Conservation (phyloP, 2,888 invertebrate species). For the Pristionchus arcanus region DNA sequence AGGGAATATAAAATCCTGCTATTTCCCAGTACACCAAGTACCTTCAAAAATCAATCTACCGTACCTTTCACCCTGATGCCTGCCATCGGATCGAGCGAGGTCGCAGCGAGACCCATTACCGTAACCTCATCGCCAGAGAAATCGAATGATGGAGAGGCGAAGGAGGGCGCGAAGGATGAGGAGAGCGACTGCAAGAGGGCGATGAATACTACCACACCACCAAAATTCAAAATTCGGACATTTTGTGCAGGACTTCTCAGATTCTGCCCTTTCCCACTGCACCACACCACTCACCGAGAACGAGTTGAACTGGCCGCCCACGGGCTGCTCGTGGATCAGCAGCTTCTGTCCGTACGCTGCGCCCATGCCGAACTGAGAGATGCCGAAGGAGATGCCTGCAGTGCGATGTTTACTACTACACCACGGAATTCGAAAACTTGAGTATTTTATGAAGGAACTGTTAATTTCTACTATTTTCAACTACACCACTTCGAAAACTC, state of each 20-base stretch:
- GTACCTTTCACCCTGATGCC: slow-evolving; percentile 43
- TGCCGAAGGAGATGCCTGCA: slow-evolving; percentile 56
- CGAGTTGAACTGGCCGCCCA: slow-evolving; percentile 56
- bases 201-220: background rate
- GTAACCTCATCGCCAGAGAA: slow-evolving; percentile 11
- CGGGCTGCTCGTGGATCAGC: slow-evolving; percentile 59
- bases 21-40: background rate
- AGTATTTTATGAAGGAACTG: background rate
- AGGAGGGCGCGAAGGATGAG: background rate
- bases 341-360: slow-evolving; percentile 63
- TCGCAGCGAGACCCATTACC: slow-evolving; percentile 45
- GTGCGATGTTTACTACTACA: background rate
- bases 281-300: slow-evolving; percentile 38
- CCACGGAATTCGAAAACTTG: background rate
- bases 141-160: slow-evolving; percentile 30
- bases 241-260: no score
- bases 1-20: background rate
- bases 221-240: background rate
- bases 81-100: slow-evolving; percentile 26
- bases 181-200: slow-evolving; percentile 1
- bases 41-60: background rate
- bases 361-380: slow-evolving; percentile 64
- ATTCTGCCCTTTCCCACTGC: background rate
- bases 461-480: background rate
- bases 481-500: background rate